A percentile compares a stretch with the other conserved stretches of the same genome.
phyloP scores from a whole-genome alignment of 1,140 invertebrate genomes.

The Heliconius nattereri region DNA sequence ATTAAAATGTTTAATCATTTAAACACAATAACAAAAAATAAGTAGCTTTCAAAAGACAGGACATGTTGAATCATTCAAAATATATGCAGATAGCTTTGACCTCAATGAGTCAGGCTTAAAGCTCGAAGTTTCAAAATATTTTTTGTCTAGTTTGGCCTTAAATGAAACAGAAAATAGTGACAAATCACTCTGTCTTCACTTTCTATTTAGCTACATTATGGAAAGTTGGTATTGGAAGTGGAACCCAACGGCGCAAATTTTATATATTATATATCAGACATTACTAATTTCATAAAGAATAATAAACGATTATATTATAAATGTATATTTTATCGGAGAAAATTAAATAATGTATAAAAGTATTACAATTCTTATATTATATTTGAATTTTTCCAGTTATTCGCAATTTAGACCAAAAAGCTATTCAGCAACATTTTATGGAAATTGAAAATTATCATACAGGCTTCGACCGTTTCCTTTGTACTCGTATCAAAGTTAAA shows the following conservation, averaged over 20 bases:
- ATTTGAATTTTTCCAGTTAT: background rate
- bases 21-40: too few species aligned
- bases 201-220: background rate
- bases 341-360: too few species aligned
- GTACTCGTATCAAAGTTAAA: constrained; percentile 28
- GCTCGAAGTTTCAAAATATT: background rate
- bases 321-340: too few species aligned
- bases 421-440: constrained; percentile 38
- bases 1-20: too few species aligned
- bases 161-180: background rate
- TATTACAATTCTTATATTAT: too few species aligned
- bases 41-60: too few species aligned
- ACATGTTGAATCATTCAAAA: background rate
- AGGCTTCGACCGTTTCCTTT: constrained; percentile 30
- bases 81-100: background rate
- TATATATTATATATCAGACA: background rate
- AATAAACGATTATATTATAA: too few species aligned
- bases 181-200: background rate
- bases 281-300: too few species aligned
- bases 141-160: background rate
- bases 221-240: background rate
- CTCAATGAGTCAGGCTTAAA: constrained; percentile 6
- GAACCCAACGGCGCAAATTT: background rate
- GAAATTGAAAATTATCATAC: constrained; percentile 47
- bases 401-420: constrained; percentile 7